Base-by-base conservation (phyloP, 1,140 invertebrate species). In the Zaprionus ornatus region DNA sequence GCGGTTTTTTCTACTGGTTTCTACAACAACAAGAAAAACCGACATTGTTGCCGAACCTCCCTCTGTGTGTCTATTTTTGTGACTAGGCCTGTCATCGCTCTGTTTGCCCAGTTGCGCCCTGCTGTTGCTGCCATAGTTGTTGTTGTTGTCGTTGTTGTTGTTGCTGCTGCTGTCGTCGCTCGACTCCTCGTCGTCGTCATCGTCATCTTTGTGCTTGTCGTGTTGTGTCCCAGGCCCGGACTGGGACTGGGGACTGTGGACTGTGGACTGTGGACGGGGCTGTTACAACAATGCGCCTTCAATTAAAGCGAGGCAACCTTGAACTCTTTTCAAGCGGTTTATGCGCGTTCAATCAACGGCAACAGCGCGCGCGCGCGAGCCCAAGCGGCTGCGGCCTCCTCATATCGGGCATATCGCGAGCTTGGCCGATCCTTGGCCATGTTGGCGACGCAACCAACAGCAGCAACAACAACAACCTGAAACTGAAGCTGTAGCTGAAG, bases 271-370 rank as follows among this genome's bases (percentile, higher is more conserved):
- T 25, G 23, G 64, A 48, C 71, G 74, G 59, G 65, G 82, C 76
- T 68, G 80, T 87, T 88, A 80, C 83, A 87, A 88, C 83, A 88
- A 88, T 84, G 80, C 66, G 83, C 69, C 84, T 87, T 88, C 84
- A 87, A 87, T 87, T 87, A 88, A 87, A 88, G 81, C 65, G 67
- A 74, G 66, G 66, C 74, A 87, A 80, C 83, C 83, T 87, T 87
- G 83, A 87, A 87, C 83, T 83, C 83, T 70, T 77, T 80, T 71
- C 69, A 76, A 84, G 81, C 81, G 81, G 77, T 77, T 84, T 84
- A 82, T 61, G 68, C 74, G 81, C 77, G 81, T 83, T 72, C 83
- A 88, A 86, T 87, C 80, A 88, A 72, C 81, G 82, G 77, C 77
- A 77, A 69, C 61, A 23, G 42, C 42, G 50, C 13, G n/a, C 45